phyloP scores from a whole-genome alignment of 2,888 invertebrate species.

The Neelides folsomi region DNA sequence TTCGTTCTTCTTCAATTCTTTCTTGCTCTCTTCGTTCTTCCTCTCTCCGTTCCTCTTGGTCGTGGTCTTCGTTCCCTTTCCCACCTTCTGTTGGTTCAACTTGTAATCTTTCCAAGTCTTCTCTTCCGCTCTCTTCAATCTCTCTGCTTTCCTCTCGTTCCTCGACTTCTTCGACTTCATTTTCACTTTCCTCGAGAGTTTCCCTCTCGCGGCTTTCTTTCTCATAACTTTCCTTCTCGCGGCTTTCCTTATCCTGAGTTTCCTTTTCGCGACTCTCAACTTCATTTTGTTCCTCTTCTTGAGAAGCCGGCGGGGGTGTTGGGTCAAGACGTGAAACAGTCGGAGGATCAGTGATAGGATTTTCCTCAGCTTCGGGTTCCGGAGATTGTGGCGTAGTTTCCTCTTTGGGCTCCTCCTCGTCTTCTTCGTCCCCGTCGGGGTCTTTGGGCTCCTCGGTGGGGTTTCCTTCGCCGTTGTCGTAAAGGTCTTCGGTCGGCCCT shows the following conservation, averaged over 20 bases:
- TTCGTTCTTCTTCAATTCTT: not conserved
- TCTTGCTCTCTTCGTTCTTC: constrained; percentile 8
- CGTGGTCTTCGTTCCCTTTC: not conserved
- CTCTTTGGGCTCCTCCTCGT: no score
- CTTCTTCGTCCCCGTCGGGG: not conserved
- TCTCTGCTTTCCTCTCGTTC: constrained; percentile 1
- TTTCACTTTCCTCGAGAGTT: constrained; percentile 10
- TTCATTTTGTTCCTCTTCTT: constrained; percentile 13
- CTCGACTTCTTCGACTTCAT: constrained; percentile 3
- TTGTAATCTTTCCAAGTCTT: constrained; percentile 26
- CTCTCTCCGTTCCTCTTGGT: not conserved
- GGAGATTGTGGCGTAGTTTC: not conserved
- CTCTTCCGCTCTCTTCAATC: constrained; percentile 23
- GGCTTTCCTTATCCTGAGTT: constrained; percentile 2
- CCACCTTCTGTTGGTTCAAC: not conserved
- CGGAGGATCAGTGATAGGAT: not conserved
- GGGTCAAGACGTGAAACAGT: no score
- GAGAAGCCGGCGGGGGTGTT: no score
- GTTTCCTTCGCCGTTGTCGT: constrained; percentile 26
- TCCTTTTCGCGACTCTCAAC: constrained; percentile 2
- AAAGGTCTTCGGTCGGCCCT: constrained; percentile 27
- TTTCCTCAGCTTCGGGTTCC: constrained; percentile 2
- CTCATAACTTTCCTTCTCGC: no score
- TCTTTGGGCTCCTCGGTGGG: not conserved
- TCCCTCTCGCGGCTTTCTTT: constrained; percentile 1